These are phyloP conservation scores for Rhaphigaster nebulosa DNA, from an alignment of 2,888 invertebrate species.

Conservation along the genomic window DNA sequence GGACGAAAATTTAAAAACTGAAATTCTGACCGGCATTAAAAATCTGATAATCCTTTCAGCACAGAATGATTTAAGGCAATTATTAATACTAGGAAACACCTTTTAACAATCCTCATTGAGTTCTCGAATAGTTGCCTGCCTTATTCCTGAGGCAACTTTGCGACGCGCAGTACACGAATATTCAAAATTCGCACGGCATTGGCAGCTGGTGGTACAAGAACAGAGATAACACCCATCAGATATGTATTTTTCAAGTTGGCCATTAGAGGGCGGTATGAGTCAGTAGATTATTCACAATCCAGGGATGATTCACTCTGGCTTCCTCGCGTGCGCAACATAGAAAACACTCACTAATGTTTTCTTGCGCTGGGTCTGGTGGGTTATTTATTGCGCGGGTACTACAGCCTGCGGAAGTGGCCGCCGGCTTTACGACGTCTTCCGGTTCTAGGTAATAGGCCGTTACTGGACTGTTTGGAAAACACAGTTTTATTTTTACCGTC, in stretches of 20 bases:
- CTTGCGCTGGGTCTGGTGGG: conserved; percentile 5
- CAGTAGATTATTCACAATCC: conserved; percentile 43
- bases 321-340: conserved; percentile 30
- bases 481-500: not conserved
- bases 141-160: too few relatives aligned
- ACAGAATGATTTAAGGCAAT: too few relatives aligned
- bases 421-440: conserved; percentile 21
- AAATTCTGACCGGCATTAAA: not conserved
- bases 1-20: too few relatives aligned
- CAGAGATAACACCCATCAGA: not conserved
- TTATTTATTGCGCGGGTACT: conserved; percentile 46
- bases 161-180: not conserved
- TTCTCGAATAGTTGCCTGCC: too few relatives aligned
- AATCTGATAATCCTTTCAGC: too few relatives aligned
- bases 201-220: not conserved
- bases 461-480: not conserved
- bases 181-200: not conserved
- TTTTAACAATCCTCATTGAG: too few relatives aligned
- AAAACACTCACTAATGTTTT: conserved; percentile 23
- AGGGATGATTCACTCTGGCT: conserved; percentile 16
- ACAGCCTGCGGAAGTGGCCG: conserved; percentile 10
- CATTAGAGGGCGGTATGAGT: conserved; percentile 17
- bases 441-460: conserved; percentile 1
- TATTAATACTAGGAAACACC: too few relatives aligned
- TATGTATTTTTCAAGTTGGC: not conserved